These are phyloP conservation scores for Reinhardtius hippoglossoides DNA, from an alignment of 2,113 vertebrate species.

Conservation along the genomic window DNA sequence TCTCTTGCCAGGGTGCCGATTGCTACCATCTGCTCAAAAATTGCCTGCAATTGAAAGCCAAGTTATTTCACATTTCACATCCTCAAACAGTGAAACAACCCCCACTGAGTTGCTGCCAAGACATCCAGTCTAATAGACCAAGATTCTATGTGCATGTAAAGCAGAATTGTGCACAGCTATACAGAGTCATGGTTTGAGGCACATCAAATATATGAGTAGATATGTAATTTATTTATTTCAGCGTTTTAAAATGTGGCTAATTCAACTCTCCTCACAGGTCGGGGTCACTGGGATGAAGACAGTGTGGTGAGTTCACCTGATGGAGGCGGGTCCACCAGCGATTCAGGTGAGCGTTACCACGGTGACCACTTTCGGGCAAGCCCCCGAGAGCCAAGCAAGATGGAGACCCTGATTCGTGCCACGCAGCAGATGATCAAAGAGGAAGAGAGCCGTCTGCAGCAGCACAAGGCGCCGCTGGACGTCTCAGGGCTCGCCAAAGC, in stretches of 20 bases:
- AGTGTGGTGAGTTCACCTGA: conserved; percentile 97
- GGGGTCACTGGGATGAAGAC: conserved; percentile 98
- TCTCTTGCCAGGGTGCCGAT: conserved; percentile 75
- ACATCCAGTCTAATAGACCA: conserved; percentile 31
- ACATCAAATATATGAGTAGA: conserved; percentile 12
- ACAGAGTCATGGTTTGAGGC: background rate
- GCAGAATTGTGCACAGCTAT: conserved; percentile 16
- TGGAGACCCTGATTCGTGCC: conserved; percentile 96
- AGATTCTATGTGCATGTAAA: conserved; percentile 39
- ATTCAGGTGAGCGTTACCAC: conserved; percentile 94
- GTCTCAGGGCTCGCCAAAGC: conserved; percentile 91
- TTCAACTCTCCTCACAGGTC: conserved; percentile 81
- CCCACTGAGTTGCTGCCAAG: conserved; percentile 56
- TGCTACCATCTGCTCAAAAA: conserved; percentile 82
- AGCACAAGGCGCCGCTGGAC: conserved; percentile 85
- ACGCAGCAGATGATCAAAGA: conserved; percentile 99
- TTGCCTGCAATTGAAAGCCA: conserved; percentile 74
- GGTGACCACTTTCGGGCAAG: conserved; percentile 91
- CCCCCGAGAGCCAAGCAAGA: conserved; percentile 96
- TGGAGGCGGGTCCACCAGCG: conserved; percentile 90
- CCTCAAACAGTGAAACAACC: conserved; percentile 61
- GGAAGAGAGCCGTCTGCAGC: conserved; percentile 94
- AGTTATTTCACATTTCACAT: conserved; percentile 77
- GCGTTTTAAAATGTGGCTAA: conserved; percentile 26
- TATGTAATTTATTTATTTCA: conserved; percentile 30